These are phyloP conservation scores for Thamnaconus septentrionalis DNA, from an alignment of 2,113 vertebrate species.

Conservation along the genomic window DNA sequence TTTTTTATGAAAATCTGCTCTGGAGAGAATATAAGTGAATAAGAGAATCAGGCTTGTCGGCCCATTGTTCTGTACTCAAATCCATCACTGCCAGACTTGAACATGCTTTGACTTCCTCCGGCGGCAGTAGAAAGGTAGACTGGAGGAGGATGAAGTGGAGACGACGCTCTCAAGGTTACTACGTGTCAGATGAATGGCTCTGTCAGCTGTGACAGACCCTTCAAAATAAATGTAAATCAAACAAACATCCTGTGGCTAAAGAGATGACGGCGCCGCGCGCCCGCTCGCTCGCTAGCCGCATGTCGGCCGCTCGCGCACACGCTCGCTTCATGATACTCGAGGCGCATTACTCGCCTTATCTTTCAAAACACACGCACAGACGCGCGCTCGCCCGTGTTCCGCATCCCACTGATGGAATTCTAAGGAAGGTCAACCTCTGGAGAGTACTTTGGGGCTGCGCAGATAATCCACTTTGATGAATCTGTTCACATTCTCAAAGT, in stretches of 20 bases:
- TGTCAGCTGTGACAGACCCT: constrained; percentile 1
- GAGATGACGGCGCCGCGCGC: neutral
- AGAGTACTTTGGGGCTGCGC: constrained; percentile 36
- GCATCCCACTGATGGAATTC: constrained; percentile 50
- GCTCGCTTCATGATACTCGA: constrained; percentile 26
- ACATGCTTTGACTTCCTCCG: neutral
- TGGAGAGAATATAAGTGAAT: constrained; percentile 10
- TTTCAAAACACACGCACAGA: constrained; percentile 54
- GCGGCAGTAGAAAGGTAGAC: neutral
- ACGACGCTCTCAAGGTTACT: constrained; percentile 39
- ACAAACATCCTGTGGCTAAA: constrained; percentile 16
- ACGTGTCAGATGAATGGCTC: neutral
- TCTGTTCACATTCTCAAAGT: constrained; percentile 55
- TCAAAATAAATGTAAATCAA: constrained; percentile 14
- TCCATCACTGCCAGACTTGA: neutral
- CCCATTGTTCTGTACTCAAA: neutral
- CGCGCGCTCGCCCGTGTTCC: constrained; percentile 23
- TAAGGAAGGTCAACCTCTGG: constrained; percentile 59
- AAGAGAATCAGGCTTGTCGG: neutral
- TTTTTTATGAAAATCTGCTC: constrained; percentile 1
- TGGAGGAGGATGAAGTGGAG: neutral
- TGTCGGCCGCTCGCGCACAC: constrained; percentile 4
- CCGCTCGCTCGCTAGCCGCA: constrained; percentile 10
- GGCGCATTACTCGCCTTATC: constrained; percentile 55
- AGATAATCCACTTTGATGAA: constrained; percentile 66